Conservation (phyloP, 64 coral and sea anemone genomes). For the Montipora foliosa region DNA sequence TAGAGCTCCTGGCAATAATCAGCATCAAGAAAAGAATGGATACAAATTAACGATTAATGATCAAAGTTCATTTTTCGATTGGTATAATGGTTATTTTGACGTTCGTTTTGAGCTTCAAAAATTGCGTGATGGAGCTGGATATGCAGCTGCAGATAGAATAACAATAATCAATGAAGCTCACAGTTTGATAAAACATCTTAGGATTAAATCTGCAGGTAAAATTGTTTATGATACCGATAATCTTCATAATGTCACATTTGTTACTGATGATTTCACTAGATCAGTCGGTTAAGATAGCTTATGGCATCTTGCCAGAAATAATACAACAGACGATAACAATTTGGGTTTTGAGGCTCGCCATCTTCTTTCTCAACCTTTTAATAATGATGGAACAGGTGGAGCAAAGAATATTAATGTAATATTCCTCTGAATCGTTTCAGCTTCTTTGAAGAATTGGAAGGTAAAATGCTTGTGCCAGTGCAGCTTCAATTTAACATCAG, state of each 20-base stretch:
- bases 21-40: neutral
- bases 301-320: neutral
- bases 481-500: too few relatives aligned
- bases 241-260: too few relatives aligned
- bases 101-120: neutral
- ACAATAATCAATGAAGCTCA: neutral
- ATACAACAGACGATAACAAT: neutral
- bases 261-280: neutral
- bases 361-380: neutral
- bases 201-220: neutral
- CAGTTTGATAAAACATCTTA: neutral
- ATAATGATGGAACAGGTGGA: neutral
- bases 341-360: neutral
- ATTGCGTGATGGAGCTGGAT: neutral
- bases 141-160: too few relatives aligned
- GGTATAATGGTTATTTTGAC: neutral
- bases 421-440: too few relatives aligned
- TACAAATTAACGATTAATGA: too few relatives aligned
- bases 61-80: neutral
- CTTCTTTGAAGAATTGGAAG: too few relatives aligned
- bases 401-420: too few relatives aligned
- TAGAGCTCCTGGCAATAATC: neutral
- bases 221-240: too few relatives aligned
- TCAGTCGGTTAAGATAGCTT: neutral
- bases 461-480: too few relatives aligned